These are phyloP conservation scores for Dicyrtomina minuta DNA, from an alignment of 2,888 invertebrate genomes.

Conservation along the genomic window DNA sequence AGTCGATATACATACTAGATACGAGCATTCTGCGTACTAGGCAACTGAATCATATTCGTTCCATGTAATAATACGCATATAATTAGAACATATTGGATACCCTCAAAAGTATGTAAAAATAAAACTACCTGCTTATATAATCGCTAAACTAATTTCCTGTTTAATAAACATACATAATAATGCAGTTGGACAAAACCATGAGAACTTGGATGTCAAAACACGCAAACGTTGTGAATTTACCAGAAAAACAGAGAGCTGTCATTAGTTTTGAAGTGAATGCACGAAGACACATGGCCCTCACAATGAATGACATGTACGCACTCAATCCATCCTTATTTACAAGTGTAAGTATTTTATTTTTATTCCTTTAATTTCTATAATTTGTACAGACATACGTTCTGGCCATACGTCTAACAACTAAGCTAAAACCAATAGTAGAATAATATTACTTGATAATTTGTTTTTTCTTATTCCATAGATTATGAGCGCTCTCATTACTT, in stretches of 20 bases:
- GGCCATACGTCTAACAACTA: too few relatives aligned
- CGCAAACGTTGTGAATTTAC: not conserved
- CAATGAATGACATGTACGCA: conserved; percentile 5
- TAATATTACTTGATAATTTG: not conserved
- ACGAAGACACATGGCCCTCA: not conserved
- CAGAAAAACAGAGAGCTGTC: not conserved
- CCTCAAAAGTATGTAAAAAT: too few relatives aligned
- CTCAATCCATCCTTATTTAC: not conserved
- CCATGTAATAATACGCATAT: too few relatives aligned
- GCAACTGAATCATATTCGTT: too few relatives aligned
- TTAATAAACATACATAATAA: too few relatives aligned
- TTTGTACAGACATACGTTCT: too few relatives aligned
- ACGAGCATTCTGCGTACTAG: too few relatives aligned
- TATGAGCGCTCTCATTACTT: not conserved
- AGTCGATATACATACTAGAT: too few relatives aligned
- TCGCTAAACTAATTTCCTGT: too few relatives aligned
- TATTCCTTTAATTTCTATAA: not conserved
- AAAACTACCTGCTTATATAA: too few relatives aligned
- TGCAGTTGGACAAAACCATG: not conserved
- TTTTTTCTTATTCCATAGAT: not conserved
- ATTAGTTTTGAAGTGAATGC: not conserved
- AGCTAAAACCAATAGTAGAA: too few relatives aligned
- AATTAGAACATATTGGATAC: too few relatives aligned
- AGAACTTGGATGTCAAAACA: not conserved
- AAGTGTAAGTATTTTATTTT: not conserved